Conservation (phyloP, 2,113 vertebrate genomes). For the Malurus elegans region DNA sequence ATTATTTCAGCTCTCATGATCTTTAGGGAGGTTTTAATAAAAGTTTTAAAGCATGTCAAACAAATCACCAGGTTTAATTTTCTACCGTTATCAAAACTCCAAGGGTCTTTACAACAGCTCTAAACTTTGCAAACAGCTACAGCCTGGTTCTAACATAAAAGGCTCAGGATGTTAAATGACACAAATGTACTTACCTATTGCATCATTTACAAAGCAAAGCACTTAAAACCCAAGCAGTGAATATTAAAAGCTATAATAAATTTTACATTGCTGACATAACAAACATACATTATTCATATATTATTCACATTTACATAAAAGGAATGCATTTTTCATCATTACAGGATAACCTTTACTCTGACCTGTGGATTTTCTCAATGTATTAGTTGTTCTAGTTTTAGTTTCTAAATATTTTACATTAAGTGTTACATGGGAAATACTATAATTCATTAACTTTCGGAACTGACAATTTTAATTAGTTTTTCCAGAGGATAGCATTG, state of each 20-base stretch:
- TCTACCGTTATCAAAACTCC: neutral
- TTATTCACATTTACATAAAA: conserved; percentile 52
- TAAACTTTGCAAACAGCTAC: neutral
- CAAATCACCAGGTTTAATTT: neutral
- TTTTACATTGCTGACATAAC: conserved; percentile 32
- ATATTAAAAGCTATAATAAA: conserved; percentile 48
- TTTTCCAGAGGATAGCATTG: conserved; percentile 8
- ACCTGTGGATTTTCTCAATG: conserved; percentile 28
- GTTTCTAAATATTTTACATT: conserved; percentile 36
- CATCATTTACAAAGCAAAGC: conserved; percentile 47
- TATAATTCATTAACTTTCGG: neutral
- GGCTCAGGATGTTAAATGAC: neutral
- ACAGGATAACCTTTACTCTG: conserved; percentile 28
- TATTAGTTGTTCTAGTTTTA: neutral
- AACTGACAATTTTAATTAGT: conserved; percentile 51
- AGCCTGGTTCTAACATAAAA: neutral
- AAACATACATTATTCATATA: conserved; percentile 54
- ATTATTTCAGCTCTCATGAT: neutral
- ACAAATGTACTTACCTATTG: conserved; percentile 28
- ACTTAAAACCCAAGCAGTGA: conserved; percentile 40
- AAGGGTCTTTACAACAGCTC: neutral
- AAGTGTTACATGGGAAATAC: conserved; percentile 3
- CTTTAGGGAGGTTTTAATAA: neutral
- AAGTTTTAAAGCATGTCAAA: neutral
- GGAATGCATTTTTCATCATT: conserved; percentile 38